Percentiles rank a stretch among this genome's conserved stretches.
Conservation (phyloP, 2,797 vertebrate genomes). For the Ptychadena robeensis region DNA sequence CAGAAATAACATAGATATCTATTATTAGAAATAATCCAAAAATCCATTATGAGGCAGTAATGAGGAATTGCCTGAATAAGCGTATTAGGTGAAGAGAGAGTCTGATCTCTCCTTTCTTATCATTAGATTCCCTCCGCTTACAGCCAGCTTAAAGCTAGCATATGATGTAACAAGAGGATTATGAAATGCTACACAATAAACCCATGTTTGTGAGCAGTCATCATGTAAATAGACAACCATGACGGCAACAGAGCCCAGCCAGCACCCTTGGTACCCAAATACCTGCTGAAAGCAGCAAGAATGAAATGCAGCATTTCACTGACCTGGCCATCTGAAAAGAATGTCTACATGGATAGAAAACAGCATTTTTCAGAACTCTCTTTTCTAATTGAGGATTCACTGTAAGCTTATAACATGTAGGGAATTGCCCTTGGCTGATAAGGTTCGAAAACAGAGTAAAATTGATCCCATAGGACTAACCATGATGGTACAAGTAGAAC, state of each 20-base stretch:
- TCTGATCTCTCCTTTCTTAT: not conserved
- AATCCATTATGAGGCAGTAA: not conserved
- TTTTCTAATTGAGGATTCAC: conserved; percentile 22
- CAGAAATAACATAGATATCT: not conserved
- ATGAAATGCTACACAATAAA: not conserved
- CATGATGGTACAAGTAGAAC: not conserved
- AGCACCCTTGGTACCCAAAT: not conserved
- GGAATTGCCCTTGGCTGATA: conserved; percentile 58
- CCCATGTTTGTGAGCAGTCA: not conserved
- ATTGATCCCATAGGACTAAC: conserved; percentile 58
- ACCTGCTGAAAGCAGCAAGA: not conserved
- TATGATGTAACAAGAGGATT: conserved; percentile 5
- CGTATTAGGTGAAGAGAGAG: not conserved
- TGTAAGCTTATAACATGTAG: conserved; percentile 28
- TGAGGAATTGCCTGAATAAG: not conserved
- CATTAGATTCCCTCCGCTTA: not conserved
- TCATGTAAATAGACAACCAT: not conserved
- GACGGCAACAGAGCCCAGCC: not conserved
- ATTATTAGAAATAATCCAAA: not conserved
- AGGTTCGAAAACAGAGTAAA: conserved; percentile 62
- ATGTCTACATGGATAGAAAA: not conserved
- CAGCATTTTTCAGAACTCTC: not conserved
- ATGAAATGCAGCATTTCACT: not conserved
- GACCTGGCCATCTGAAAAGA: not conserved
- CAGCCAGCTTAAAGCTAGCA: not conserved